phyloP scores from a whole-genome alignment of 2,113 vertebrate genomes.

The Martes martes region DNA sequence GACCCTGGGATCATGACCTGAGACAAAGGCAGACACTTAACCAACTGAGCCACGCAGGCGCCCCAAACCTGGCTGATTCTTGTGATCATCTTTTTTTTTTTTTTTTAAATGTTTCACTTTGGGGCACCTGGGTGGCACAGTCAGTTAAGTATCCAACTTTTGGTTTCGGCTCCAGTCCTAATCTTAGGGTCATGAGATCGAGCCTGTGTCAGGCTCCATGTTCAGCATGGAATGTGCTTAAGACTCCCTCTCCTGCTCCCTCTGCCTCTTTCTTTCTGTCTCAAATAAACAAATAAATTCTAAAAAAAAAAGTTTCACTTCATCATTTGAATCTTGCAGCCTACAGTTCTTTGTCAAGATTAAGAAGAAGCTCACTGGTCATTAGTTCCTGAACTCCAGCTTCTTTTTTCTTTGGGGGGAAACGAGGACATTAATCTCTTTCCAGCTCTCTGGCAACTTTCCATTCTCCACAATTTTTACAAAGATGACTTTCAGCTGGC shows the following conservation, averaged over 20 bases:
- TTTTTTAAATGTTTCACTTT: not conserved
- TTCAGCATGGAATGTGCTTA: not conserved
- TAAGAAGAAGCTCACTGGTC: not conserved
- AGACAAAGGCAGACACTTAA: no score
- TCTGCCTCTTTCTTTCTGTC: not conserved
- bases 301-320: not conserved
- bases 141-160: not conserved
- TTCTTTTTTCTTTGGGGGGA: not conserved
- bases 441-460: not conserved
- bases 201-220: not conserved
- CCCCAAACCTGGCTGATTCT: not conserved
- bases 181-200: not conserved
- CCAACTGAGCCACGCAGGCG: no score
- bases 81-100: not conserved
- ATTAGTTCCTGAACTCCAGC: not conserved
- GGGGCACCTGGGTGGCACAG: not conserved
- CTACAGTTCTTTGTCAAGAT: conserved; percentile 17
- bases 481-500: not conserved
- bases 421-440: not conserved
- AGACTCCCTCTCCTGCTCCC: not conserved
- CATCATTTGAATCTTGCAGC: not conserved
- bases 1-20: no score
- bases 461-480: not conserved
- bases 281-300: not conserved
- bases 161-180: not conserved